Evolutionary conservation across 2,797 vertebrate genomes (phyloP).

Genomic region (Hylomyscus alleni): DNA sequence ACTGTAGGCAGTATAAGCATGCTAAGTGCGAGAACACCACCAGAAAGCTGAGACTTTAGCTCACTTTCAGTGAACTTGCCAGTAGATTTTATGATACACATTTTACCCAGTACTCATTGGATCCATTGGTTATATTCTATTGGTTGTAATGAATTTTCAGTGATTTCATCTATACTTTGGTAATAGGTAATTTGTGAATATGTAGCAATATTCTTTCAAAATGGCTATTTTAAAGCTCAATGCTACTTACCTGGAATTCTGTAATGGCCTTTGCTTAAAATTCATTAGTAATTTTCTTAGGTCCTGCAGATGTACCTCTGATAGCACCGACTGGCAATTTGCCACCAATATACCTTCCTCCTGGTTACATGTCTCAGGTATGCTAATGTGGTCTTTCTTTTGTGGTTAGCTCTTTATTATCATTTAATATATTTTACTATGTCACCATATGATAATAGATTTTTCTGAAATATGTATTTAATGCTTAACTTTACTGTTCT

Average conservation of each 20-base stretch:
- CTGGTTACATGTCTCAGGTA: slow-evolving; percentile 92
- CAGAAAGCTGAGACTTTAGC: background rate
- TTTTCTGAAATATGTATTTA: slow-evolving; percentile 41
- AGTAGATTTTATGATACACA: slow-evolving; percentile 34
- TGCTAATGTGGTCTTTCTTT: slow-evolving; percentile 33
- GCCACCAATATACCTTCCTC: slow-evolving; percentile 92
- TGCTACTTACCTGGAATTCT: slow-evolving; percentile 36
- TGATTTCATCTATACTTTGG: slow-evolving; percentile 12
- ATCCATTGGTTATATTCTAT: slow-evolving; percentile 12
- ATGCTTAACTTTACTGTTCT: slow-evolving; percentile 41
- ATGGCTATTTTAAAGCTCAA: slow-evolving; percentile 3
- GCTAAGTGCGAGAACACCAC: slow-evolving; percentile 86
- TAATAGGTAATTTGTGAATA: background rate
- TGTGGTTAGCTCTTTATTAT: background rate
- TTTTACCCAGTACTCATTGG: background rate
- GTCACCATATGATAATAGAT: slow-evolving; percentile 26
- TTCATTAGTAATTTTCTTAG: slow-evolving; percentile 82
- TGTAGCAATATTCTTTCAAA: slow-evolving; percentile 19
- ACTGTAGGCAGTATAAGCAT: slow-evolving; percentile 83
- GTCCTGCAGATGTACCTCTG: slow-evolving; percentile 92
- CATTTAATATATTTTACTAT: slow-evolving; percentile 33
- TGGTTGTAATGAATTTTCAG: background rate
- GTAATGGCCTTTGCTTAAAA: slow-evolving; percentile 24
- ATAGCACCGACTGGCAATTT: slow-evolving; percentile 92
- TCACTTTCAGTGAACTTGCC: slow-evolving; percentile 17